phyloP scores from a whole-genome alignment of 2,797 vertebrate genomes.

The Acanthornis magna region DNA sequence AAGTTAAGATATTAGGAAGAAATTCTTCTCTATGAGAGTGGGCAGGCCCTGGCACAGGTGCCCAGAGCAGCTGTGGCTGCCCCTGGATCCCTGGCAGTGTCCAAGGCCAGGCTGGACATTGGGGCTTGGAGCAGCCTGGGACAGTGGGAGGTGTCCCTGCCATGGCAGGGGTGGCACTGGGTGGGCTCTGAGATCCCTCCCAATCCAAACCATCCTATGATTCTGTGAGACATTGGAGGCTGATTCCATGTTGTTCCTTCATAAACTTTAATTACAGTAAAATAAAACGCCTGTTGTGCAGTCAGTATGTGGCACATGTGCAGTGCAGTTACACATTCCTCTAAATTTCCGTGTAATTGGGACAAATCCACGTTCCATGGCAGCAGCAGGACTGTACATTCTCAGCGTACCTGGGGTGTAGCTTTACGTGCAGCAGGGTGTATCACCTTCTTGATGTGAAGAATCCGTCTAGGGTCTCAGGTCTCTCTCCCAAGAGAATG shows the following conservation, averaged over 20 bases:
- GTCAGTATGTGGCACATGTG: accelerated
- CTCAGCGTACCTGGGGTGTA: accelerated
- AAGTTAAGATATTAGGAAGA: accelerated
- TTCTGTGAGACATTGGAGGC: accelerated
- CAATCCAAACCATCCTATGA: accelerated
- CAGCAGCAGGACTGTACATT: accelerated
- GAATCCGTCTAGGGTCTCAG: background rate
- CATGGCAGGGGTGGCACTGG: background rate
- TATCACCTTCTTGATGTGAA: accelerated
- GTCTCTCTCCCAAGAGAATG: accelerated
- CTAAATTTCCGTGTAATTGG: accelerated
- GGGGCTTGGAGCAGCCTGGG: background rate
- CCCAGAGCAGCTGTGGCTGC: background rate
- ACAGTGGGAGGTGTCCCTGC: background rate
- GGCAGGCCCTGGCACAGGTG: background rate
- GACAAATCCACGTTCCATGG: accelerated
- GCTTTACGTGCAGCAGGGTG: background rate
- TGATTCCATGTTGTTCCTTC: background rate
- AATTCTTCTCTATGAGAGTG: accelerated
- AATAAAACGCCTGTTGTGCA: background rate
- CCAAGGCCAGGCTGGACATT: background rate
- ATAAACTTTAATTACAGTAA: accelerated
- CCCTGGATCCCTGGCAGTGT: background rate
- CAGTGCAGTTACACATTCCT: background rate
- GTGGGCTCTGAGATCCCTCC: accelerated